Base-by-base conservation (phyloP, 2,797 vertebrate genomes). In the Chiloscyllium punctatum region DNA sequence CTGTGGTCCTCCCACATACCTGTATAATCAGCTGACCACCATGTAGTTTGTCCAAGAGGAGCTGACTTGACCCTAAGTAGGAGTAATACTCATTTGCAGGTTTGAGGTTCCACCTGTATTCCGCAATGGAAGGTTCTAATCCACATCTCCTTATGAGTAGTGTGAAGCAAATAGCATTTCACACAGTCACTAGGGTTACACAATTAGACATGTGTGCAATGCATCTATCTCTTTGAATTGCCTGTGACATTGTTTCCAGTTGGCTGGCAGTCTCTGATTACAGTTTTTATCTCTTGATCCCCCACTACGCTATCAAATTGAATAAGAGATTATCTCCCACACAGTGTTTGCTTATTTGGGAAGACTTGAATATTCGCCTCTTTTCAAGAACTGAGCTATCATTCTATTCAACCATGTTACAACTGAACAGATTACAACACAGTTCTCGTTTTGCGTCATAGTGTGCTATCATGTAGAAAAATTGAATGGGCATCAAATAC, bases 281-380 rank as follows among this genome's bases (percentile, higher is more conserved):
- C 87, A 90, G 53, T 66, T 53, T 66, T 90, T 90, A 90, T 90
- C 87, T 53, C 57, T 90, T 90, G 87, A 90, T 90, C 87, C 15
- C 27, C n/a, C 15, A n/a, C 53, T n/a, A 90, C 18, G 87, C 53
- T n/a, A 90, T 90, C 53, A 90, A 62, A 62, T 57, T 33, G 53
- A 90, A 62, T 62, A 57, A 90, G 87, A 62, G 30, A 90, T 90
- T 90, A 90, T 62, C 33, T 21, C 57, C 30, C 87, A 90, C 53
- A 62, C 30, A 90, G 62, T 21, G 27, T 27, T 53, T 90, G 53
- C 87, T 90, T 66, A 33, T 66, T 62, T 62, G 87, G 87, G 18
- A 90, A 53, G 62, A 53, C 33, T 18, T 66, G 15, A 90, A 90
- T 21, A 62, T 90, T 57, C 30, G 7, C 51, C 27, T 53, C 48